Conservation (phyloP, 2,113 vertebrate genomes). For the Nettapus auritus region DNA sequence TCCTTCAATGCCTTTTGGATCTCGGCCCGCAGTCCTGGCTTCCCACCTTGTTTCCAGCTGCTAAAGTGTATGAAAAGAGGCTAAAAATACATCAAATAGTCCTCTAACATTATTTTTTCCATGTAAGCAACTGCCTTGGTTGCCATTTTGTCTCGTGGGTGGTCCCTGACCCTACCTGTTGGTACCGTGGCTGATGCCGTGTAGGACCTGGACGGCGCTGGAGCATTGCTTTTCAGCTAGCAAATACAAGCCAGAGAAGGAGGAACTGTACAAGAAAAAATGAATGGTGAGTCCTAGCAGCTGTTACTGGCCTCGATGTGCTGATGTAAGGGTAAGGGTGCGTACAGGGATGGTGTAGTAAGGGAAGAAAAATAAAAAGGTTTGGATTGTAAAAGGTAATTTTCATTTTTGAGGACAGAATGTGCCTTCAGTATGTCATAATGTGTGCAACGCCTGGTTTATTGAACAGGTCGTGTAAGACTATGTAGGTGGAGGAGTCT, state of each 20-base stretch:
- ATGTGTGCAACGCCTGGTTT: neutral
- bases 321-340: neutral
- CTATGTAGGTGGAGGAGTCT: neutral
- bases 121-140: neutral
- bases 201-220: neutral
- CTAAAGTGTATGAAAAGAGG: constrained; percentile 13
- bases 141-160: constrained; percentile 17
- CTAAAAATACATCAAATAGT: constrained; percentile 34
- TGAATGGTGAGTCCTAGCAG: neutral
- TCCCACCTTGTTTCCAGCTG: constrained; percentile 53
- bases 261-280: neutral
- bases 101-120: neutral
- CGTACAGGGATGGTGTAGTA: neutral
- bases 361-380: neutral
- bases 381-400: neutral
- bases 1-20: constrained; percentile 3
- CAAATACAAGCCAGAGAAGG: neutral
- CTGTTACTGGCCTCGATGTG: neutral
- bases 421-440: neutral
- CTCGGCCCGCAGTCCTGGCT: neutral
- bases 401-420: neutral
- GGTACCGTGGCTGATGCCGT: neutral
- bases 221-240: neutral
- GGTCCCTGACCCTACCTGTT: neutral
- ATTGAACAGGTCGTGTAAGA: neutral